A percentile compares a stretch with the other conserved stretches of the same genome.
Evolutionary conservation across 1,140 invertebrate genomes (phyloP).

Genomic region (Drosophila ogumai): DNA sequence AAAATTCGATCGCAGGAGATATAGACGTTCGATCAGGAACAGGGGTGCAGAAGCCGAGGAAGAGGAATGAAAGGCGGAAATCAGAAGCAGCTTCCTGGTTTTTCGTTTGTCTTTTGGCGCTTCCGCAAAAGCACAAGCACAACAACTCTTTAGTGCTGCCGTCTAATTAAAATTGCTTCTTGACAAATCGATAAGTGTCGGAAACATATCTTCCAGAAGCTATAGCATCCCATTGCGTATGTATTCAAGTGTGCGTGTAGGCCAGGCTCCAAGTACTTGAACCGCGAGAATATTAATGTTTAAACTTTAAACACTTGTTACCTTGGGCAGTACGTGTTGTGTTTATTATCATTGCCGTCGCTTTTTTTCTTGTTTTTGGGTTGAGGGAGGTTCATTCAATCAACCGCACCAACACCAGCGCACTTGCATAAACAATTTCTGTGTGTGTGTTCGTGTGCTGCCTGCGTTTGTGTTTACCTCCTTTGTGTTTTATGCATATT

Average conservation of each 20-base stretch:
- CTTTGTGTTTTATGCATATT: conserved; percentile 53
- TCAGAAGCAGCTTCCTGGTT: conserved; percentile 59
- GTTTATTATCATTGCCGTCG: conserved; percentile 41
- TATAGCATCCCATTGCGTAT: conserved; percentile 7
- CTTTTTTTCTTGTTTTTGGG: conserved; percentile 47
- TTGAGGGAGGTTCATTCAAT: conserved; percentile 81
- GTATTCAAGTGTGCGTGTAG: conserved; percentile 31
- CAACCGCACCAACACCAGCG: conserved; percentile 29
- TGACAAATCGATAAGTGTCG: conserved; percentile 76
- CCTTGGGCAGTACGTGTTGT: conserved; percentile 57
- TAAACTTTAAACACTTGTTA: conserved; percentile 77
- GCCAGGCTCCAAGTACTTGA: conserved; percentile 47
- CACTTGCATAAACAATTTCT: conserved; percentile 8
- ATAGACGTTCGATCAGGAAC: conserved; percentile 12
- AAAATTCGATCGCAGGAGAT: conserved; percentile 11
- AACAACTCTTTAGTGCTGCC: conserved; percentile 14
- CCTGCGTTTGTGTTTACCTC: conserved; percentile 45
- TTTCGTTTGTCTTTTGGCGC: conserved; percentile 46
- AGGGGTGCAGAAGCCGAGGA: not conserved
- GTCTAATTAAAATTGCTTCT: conserved; percentile 50
- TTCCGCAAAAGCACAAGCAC: conserved; percentile 50
- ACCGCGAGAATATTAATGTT: conserved; percentile 59
- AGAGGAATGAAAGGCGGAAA: conserved; percentile 68
- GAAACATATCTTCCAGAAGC: conserved; percentile 11
- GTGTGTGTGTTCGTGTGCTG: conserved; percentile 9